Percentiles rank a stretch among this genome's conserved stretches.
Evolutionary conservation across 2,888 invertebrate species (phyloP).

Genomic region (Koerneria pararmatus): DNA sequence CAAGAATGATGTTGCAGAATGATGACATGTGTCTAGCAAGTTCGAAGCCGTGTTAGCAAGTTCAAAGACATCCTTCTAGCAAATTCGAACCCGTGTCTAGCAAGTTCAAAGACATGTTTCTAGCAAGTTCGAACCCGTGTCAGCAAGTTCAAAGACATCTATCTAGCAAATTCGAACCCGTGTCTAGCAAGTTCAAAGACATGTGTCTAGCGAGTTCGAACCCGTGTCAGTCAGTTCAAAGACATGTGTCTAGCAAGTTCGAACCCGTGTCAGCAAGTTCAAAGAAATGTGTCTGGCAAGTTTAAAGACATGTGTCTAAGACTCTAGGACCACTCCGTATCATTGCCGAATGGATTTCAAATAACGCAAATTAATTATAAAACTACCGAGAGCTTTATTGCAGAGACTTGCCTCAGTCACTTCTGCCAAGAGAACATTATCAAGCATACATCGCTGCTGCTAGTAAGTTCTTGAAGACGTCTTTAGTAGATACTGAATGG

Average conservation of each 20-base stretch:
- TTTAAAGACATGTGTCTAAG: neutral
- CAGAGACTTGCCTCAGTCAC: slow-evolving; percentile 80
- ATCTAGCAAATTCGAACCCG: neutral
- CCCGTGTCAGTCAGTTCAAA: slow-evolving; percentile 1
- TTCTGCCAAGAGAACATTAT: slow-evolving; percentile 83
- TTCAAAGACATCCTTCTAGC: neutral
- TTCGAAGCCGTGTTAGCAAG: neutral
- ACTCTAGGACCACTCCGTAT: neutral
- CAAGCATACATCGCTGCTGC: slow-evolving; percentile 84
- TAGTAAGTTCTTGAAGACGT: slow-evolving; percentile 68
- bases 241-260: neutral
- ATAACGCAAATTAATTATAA: too few species aligned
- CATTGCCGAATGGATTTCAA: neutral
- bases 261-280: too few species aligned
- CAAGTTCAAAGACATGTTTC: neutral
- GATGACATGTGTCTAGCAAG: neutral
- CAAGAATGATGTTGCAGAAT: neutral
- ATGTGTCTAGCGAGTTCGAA: neutral
- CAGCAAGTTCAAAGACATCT: neutral
- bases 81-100: too few species aligned
- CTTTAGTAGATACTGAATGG: too few species aligned
- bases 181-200: too few species aligned
- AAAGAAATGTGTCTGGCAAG: neutral
- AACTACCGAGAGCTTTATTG: too few species aligned
- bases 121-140: neutral